Percentiles rank a stretch among this genome's conserved stretches.
These are phyloP conservation scores for Chrysolina oricalcia DNA, from an alignment of 2,888 invertebrate species.

Conservation along the genomic window DNA sequence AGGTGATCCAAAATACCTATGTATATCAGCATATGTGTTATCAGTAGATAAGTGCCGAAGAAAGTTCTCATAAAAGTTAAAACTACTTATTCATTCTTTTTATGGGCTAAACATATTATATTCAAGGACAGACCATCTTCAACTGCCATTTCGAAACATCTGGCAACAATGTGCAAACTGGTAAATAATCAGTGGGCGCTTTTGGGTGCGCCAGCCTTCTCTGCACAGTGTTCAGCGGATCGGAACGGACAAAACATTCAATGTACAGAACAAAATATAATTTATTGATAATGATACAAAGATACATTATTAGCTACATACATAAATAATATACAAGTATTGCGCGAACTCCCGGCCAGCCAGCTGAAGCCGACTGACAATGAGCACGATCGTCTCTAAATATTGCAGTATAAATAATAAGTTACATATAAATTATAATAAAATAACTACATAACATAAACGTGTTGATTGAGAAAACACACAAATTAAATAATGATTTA, in stretches of 20 bases:
- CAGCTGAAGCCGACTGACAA: constrained; percentile 57
- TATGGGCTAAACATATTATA: too few species aligned
- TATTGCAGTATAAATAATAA: constrained; percentile 72
- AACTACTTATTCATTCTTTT: too few species aligned
- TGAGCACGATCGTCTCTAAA: constrained; percentile 69
- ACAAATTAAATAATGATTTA: constrained; percentile 72
- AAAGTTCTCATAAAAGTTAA: too few species aligned
- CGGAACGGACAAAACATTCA: constrained; percentile 33
- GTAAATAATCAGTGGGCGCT: constrained; percentile 32
- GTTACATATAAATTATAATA: constrained; percentile 74
- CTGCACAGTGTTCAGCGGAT: constrained; percentile 31
- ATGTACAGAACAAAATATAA: constrained; percentile 71
- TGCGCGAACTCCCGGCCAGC: constrained; percentile 60
- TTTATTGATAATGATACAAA: constrained; percentile 72
- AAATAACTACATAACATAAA: constrained; percentile 73
- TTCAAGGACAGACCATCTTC: background rate
- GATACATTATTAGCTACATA: constrained; percentile 70
- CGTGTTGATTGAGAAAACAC: constrained; percentile 70
- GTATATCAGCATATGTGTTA: too few species aligned
- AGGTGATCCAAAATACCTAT: too few species aligned
- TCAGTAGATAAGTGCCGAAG: too few species aligned
- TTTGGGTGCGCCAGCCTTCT: constrained; percentile 31
- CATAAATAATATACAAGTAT: constrained; percentile 71
- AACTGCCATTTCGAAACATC: background rate
- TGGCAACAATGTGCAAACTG: constrained; percentile 23